Evolutionary conservation across 1,140 invertebrate species (phyloP).

Genomic region (Lepidurus packardi): DNA sequence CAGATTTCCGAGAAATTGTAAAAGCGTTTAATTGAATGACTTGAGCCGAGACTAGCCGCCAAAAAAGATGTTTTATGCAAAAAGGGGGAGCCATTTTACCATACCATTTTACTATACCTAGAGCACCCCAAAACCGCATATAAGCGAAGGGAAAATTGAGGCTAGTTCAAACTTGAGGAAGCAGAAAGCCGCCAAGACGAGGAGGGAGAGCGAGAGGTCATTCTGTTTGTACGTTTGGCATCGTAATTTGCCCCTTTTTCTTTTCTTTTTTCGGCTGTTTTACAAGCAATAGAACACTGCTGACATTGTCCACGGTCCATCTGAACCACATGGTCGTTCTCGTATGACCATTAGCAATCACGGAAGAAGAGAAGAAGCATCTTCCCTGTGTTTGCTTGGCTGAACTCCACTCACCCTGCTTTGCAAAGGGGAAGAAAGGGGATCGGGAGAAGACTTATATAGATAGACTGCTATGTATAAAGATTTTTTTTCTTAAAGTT

Average conservation of each 20-base stretch:
- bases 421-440: not conserved
- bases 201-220: not conserved
- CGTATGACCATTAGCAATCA: slow-evolving; percentile 19
- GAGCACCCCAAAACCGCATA: not conserved
- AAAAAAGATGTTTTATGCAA: not conserved
- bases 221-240: not conserved
- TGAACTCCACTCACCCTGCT: not conserved
- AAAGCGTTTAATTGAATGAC: slow-evolving; percentile 9
- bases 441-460: not conserved
- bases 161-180: not conserved
- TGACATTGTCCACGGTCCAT: slow-evolving; percentile 18
- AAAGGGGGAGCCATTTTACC: not conserved
- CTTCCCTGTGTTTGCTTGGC: not conserved
- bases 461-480: no score
- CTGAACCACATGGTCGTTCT: not conserved
- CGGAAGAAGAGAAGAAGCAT: slow-evolving; percentile 6
- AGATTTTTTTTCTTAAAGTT: no score
- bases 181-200: not conserved
- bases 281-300: not conserved
- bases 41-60: not conserved
- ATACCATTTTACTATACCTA: not conserved
- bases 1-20: not conserved
- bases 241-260: not conserved
- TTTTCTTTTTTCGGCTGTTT: not conserved
- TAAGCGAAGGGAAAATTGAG: not conserved